These are phyloP conservation scores for Ramphastos sulfuratus DNA, from an alignment of 2,113 vertebrate species.

Conservation along the genomic window DNA sequence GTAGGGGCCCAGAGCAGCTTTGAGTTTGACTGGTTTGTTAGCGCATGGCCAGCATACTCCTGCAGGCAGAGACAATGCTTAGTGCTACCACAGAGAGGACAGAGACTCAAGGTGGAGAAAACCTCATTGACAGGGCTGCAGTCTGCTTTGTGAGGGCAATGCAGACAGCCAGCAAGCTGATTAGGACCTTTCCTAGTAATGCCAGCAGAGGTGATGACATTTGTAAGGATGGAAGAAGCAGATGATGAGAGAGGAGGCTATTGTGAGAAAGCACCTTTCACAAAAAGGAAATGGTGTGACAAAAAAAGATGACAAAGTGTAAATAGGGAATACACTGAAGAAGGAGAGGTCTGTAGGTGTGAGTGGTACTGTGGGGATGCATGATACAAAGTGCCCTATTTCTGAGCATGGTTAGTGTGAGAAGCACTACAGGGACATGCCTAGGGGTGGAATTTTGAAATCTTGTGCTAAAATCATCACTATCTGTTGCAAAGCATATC, in stretches of 20 bases:
- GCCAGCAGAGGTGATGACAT: not conserved
- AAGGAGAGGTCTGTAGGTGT: accelerated
- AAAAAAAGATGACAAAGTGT: not conserved
- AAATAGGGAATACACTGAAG: not conserved
- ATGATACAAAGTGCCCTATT: not conserved
- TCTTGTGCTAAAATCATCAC: not conserved
- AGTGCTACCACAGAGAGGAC: not conserved
- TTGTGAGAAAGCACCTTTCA: not conserved
- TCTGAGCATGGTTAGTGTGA: not conserved
- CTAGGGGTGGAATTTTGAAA: not conserved
- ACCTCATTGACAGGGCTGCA: accelerated
- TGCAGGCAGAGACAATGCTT: not conserved
- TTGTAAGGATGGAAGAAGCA: not conserved
- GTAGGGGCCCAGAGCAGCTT: not conserved
- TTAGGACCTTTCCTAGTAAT: not conserved
- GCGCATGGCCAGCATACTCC: not conserved
- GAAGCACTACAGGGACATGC: not conserved
- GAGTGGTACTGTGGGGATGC: not conserved
- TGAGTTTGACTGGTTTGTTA: not conserved
- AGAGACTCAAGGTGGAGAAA: not conserved
- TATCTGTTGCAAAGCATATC: not conserved
- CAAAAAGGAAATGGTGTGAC: not conserved
- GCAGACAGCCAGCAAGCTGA: not conserved
- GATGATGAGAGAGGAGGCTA: not conserved
- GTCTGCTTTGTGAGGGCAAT: not conserved